These are phyloP conservation scores for Heliopora coerulea DNA, from an alignment of 92 coral and sea anemone species.

Conservation along the genomic window DNA sequence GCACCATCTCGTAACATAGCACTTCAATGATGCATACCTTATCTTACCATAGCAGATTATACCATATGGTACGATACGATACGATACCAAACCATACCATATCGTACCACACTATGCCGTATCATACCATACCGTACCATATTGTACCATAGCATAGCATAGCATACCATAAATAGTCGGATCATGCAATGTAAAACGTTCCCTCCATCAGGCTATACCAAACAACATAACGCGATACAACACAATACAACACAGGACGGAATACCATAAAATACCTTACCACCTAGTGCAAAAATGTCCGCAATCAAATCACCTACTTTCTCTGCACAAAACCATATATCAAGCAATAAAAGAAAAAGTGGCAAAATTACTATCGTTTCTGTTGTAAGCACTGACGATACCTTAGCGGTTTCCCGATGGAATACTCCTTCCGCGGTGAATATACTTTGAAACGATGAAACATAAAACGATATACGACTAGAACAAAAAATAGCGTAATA, in stretches of 20 bases:
- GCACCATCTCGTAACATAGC: background rate
- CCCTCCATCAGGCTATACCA: too few species aligned
- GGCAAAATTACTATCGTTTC: too few species aligned
- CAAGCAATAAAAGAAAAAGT: too few species aligned
- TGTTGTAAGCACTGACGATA: too few species aligned
- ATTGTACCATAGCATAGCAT: background rate
- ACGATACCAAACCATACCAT: background rate
- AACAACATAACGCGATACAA: too few species aligned
- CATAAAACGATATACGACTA: constrained; percentile 96
- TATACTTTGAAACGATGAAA: constrained; percentile 95
- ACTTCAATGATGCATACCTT: too few species aligned
- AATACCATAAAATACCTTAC: too few species aligned
- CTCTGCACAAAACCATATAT: too few species aligned
- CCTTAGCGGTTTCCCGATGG: constrained; percentile 93
- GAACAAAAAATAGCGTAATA: constrained; percentile 2
- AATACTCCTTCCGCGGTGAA: constrained; percentile 97
- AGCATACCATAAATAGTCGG: background rate
- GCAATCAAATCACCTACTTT: too few species aligned
- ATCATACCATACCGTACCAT: constrained; percentile 5
- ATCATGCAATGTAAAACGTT: too few species aligned
- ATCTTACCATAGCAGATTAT: background rate
- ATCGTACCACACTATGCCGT: background rate
- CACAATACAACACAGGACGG: too few species aligned
- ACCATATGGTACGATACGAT: background rate
- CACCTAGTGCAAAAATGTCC: too few species aligned